Percentiles rank a stretch among this genome's conserved stretches.
These are phyloP conservation scores for Platysteira castanea DNA, from an alignment of 2,113 vertebrate genomes.

Conservation along the genomic window DNA sequence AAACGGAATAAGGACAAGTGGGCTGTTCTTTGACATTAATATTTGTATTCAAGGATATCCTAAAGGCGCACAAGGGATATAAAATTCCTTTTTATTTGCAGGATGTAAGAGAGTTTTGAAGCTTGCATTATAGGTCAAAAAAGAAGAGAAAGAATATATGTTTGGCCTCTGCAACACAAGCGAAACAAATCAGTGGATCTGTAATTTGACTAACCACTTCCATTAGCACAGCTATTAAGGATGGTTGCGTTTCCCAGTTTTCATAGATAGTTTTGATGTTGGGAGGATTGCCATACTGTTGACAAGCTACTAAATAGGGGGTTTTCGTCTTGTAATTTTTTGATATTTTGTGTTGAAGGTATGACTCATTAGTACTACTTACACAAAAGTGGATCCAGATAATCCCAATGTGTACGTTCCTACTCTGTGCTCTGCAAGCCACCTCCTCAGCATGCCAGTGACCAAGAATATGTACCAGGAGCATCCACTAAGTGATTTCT, in stretches of 20 bases:
- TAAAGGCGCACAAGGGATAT: neutral
- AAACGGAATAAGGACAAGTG: neutral
- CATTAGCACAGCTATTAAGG: neutral
- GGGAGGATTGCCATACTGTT: neutral
- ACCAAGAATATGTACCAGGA: neutral
- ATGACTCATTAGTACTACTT: neutral
- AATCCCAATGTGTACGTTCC: neutral
- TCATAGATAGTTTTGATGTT: neutral
- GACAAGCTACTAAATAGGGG: neutral
- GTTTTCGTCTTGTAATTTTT: neutral
- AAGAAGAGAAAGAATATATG: neutral
- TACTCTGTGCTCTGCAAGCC: neutral
- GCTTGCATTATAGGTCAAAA: neutral
- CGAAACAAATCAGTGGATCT: neutral
- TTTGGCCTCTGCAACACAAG: neutral
- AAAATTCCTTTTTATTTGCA: neutral
- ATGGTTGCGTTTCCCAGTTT: neutral
- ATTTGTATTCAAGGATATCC: neutral
- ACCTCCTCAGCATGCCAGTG: neutral
- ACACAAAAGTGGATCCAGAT: neutral
- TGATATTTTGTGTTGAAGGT: neutral
- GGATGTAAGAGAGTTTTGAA: neutral
- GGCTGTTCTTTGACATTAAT: neutral
- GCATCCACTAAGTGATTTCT: constrained; percentile 11
- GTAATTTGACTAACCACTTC: neutral